Conservation (phyloP, 2,888 invertebrate species). For the Drosophila gaucha region DNA sequence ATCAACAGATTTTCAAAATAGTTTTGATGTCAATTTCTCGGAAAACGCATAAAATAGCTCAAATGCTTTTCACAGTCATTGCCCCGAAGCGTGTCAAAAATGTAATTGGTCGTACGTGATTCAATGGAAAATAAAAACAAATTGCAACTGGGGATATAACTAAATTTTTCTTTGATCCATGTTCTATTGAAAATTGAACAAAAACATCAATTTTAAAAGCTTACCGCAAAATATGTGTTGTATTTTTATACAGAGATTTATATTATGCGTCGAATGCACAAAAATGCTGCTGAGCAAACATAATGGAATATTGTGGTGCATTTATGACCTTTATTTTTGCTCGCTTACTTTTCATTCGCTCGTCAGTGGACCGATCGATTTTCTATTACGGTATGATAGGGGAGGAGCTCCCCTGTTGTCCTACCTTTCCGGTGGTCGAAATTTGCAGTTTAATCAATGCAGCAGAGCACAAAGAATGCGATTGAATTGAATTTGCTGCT, state of each 20-base stretch:
- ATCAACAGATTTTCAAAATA: background rate
- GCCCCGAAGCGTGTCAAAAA: too few species aligned
- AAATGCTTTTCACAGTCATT: too few species aligned
- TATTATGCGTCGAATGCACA: background rate
- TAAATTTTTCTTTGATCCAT: background rate
- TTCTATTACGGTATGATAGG: background rate
- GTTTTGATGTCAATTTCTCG: too few species aligned
- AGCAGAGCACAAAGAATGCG: background rate
- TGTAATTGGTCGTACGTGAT: conserved; percentile 3
- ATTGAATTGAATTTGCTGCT: conserved; percentile 6
- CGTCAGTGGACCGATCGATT: background rate
- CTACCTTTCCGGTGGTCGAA: background rate
- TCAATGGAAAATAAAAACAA: background rate
- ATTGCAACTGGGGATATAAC: background rate
- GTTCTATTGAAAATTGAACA: background rate
- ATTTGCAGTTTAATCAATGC: conserved; percentile 6
- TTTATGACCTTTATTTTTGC: background rate
- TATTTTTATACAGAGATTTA: background rate
- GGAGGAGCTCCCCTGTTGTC: background rate
- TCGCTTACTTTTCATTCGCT: background rate
- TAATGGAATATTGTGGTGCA: background rate
- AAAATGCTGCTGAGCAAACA: background rate
- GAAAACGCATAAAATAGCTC: too few species aligned
- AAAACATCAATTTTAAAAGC: too few species aligned
- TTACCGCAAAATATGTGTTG: background rate